Conservation (phyloP, 1,140 invertebrate species). For the Caenorhabditis elegans region DNA sequence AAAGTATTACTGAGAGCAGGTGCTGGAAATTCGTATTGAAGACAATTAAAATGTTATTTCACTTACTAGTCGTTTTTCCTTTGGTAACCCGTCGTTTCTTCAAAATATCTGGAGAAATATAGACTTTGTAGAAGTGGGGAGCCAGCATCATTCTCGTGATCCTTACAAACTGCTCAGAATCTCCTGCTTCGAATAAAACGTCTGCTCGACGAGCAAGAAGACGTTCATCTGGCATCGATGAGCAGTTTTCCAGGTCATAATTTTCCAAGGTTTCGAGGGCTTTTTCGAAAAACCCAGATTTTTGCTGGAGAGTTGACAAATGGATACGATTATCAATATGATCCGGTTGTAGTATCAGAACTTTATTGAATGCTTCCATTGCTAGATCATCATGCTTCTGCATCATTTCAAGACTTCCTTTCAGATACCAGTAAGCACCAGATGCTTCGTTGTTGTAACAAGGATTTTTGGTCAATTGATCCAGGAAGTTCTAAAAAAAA, state of each 20-base stretch:
- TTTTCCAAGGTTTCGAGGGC: conserved; percentile 60
- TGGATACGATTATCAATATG: conserved; percentile 64
- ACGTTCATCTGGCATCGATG: conserved; percentile 59
- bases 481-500: neutral
- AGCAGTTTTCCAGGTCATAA: conserved; percentile 57
- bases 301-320: conserved; percentile 59
- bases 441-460: neutral
- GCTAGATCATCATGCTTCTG: conserved; percentile 48
- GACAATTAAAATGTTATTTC: neutral
- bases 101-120: conserved; percentile 38
- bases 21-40: too few species aligned
- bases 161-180: conserved; percentile 53
- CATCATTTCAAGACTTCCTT: conserved; percentile 30
- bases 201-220: conserved; percentile 62
- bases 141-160: conserved; percentile 57
- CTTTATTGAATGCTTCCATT: conserved; percentile 50
- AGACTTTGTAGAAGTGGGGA: conserved; percentile 60
- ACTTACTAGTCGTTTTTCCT: neutral
- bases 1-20: conserved; percentile 13
- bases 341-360: conserved; percentile 51
- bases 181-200: conserved; percentile 51
- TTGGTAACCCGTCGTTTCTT: conserved; percentile 14
- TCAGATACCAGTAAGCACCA: neutral
- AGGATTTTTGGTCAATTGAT: neutral
- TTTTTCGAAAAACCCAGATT: conserved; percentile 51